phyloP scores from a whole-genome alignment of 2,888 invertebrate genomes.

The Dicyrtomina minuta region DNA sequence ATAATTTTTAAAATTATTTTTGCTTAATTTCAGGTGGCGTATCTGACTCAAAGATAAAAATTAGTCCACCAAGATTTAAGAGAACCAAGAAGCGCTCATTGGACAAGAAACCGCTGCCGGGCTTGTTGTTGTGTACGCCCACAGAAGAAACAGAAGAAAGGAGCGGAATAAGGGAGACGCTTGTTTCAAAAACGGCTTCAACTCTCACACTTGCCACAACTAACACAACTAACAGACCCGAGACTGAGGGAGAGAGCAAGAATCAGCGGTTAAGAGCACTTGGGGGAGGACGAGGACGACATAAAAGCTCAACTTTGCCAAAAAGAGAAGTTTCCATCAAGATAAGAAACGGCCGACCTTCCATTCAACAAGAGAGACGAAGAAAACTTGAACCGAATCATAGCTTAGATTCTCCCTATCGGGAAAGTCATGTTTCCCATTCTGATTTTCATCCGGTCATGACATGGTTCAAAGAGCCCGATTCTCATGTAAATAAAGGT shows the following conservation, averaged over 20 bases:
- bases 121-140: too few species aligned
- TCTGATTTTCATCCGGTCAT: conserved; percentile 41
- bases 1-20: neutral
- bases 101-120: too few species aligned
- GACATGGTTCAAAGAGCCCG: conserved; percentile 50
- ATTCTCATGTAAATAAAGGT: conserved; percentile 43
- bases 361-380: neutral
- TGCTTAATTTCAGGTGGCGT: conserved; percentile 3
- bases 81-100: conserved; percentile 11
- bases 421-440: conserved; percentile 11
- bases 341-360: too few species aligned
- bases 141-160: neutral
- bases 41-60: neutral
- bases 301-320: neutral
- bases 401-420: conserved; percentile 15
- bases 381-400: conserved; percentile 4
- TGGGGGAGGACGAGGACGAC: neutral
- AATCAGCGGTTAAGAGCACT: neutral
- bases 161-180: neutral
- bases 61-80: neutral
- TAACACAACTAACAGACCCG: neutral
- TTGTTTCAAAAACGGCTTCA: conserved; percentile 5
- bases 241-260: neutral
- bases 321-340: neutral
- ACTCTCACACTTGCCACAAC: neutral